Percentiles rank a stretch among this genome's conserved stretches.
phyloP scores from a whole-genome alignment of 2,797 vertebrate genomes.

The Etheostoma perlongum region DNA sequence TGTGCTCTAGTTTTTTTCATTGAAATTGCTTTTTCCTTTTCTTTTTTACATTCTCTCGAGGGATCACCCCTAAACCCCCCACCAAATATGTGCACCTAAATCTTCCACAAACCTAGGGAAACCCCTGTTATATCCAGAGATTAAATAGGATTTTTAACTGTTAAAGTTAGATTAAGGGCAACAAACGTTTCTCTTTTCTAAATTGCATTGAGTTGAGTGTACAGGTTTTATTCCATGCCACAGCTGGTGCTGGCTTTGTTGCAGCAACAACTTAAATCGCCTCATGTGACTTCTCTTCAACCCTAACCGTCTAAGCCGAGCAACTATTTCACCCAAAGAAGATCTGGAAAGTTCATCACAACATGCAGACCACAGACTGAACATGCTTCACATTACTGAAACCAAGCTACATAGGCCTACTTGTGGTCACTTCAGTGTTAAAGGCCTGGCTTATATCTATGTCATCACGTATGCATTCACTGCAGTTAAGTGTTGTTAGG shows the following conservation, averaged over 20 bases:
- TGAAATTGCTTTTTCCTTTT: too few species aligned
- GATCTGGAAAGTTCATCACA: slow-evolving; percentile 81
- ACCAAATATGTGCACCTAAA: too few species aligned
- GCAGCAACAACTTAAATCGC: slow-evolving; percentile 74
- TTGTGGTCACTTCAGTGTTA: slow-evolving; percentile 57
- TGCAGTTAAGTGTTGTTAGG: slow-evolving; percentile 23
- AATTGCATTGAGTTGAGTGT: slow-evolving; percentile 36
- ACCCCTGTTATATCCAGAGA: not conserved
- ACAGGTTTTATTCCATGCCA: slow-evolving; percentile 22
- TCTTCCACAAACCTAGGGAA: too few species aligned
- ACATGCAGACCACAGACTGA: slow-evolving; percentile 64
- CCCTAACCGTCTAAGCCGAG: slow-evolving; percentile 64
- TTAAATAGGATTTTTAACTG: not conserved
- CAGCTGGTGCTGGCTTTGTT: slow-evolving; percentile 61
- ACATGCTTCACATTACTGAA: slow-evolving; percentile 43
- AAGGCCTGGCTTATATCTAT: slow-evolving; percentile 57
- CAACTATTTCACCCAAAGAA: slow-evolving; percentile 58
- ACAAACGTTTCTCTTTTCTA: not conserved
- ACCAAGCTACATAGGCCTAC: slow-evolving; percentile 37
- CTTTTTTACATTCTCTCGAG: too few species aligned
- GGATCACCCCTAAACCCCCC: too few species aligned
- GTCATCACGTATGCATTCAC: slow-evolving; percentile 38
- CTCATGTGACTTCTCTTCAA: slow-evolving; percentile 74
- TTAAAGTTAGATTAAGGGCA: not conserved
- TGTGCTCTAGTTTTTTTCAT: too few species aligned